phyloP scores from a whole-genome alignment of 2,888 invertebrate genomes.

The Acanthosepion lycidas region DNA sequence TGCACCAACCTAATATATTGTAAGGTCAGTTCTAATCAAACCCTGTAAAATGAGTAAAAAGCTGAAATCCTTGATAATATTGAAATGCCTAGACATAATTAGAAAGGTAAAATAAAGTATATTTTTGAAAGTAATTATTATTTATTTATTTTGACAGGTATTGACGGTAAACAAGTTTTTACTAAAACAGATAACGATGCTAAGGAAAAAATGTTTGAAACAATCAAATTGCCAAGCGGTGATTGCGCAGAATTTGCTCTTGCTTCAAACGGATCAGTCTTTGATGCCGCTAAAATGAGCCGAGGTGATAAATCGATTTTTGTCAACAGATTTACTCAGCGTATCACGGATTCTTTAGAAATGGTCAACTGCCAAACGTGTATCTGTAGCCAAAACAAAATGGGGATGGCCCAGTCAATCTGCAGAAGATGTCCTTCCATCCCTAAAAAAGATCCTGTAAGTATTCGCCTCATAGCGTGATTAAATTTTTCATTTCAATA shows the following conservation, averaged over 20 bases:
- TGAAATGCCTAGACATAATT: not conserved
- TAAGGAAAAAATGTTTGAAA: constrained; percentile 82
- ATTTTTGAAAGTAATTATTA: not conserved
- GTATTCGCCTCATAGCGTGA: not conserved
- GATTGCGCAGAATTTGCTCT: constrained; percentile 81
- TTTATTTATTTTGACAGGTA: constrained; percentile 77
- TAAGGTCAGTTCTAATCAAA: no score
- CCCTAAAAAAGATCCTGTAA: not conserved
- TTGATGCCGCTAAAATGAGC: constrained; percentile 76
- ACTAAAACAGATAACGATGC: constrained; percentile 83
- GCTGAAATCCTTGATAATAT: no score
- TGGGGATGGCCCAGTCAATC: constrained; percentile 72
- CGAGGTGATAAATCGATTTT: constrained; percentile 69
- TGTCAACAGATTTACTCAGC: constrained; percentile 71
- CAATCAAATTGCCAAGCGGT: constrained; percentile 67
- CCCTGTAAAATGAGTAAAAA: no score
- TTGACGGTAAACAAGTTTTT: constrained; percentile 83
- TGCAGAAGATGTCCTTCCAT: constrained; percentile 66
- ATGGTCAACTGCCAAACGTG: constrained; percentile 75
- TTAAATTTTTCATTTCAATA: no score
- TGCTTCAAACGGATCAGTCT: constrained; percentile 81
- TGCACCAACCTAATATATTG: no score
- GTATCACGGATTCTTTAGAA: constrained; percentile 68
- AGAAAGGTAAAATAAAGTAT: not conserved
- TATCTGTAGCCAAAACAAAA: constrained; percentile 74